Percentiles rank a stretch among this genome's conserved stretches.
Conservation (phyloP, 1,140 invertebrate species). For the Plutomurus gul region DNA sequence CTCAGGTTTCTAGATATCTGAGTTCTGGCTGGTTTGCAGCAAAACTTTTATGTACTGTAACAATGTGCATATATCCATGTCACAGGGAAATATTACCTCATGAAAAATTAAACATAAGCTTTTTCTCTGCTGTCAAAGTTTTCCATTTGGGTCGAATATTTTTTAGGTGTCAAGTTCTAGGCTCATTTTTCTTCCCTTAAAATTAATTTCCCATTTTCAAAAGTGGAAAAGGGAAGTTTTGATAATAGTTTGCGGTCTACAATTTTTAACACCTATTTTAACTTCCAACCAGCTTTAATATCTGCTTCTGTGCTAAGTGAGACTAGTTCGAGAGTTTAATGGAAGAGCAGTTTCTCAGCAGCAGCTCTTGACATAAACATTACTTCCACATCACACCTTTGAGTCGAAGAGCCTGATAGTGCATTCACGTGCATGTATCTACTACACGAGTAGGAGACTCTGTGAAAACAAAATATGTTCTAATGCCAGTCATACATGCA, state of each 20-base stretch:
- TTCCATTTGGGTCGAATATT: slow-evolving; percentile 18
- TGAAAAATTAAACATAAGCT: slow-evolving; percentile 30
- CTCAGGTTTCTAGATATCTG: not conserved
- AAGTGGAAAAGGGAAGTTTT: not conserved
- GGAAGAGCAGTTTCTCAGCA: not conserved
- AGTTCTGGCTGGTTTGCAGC: not conserved
- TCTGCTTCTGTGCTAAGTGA: no score
- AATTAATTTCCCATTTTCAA: slow-evolving; percentile 2
- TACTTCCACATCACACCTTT: slow-evolving; percentile 12
- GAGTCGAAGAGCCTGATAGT: not conserved
- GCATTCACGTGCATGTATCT: not conserved
- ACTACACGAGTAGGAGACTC: no score
- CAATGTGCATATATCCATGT: slow-evolving; percentile 5
- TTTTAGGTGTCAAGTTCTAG: slow-evolving; percentile 15
- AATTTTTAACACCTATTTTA: no score
- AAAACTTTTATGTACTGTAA: slow-evolving; percentile 5
- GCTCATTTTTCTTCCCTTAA: slow-evolving; percentile 10
- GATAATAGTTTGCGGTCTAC: not conserved
- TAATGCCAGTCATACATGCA: slow-evolving; percentile 13
- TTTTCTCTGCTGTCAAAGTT: slow-evolving; percentile 24
- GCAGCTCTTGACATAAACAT: not conserved
- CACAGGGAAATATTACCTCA: slow-evolving; percentile 17
- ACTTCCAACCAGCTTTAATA: no score
- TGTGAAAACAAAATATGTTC: not conserved
- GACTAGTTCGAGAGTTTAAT: no score